These are phyloP conservation scores for Thinocorus orbignyianus DNA, from an alignment of 2,113 vertebrate species.

Conservation along the genomic window DNA sequence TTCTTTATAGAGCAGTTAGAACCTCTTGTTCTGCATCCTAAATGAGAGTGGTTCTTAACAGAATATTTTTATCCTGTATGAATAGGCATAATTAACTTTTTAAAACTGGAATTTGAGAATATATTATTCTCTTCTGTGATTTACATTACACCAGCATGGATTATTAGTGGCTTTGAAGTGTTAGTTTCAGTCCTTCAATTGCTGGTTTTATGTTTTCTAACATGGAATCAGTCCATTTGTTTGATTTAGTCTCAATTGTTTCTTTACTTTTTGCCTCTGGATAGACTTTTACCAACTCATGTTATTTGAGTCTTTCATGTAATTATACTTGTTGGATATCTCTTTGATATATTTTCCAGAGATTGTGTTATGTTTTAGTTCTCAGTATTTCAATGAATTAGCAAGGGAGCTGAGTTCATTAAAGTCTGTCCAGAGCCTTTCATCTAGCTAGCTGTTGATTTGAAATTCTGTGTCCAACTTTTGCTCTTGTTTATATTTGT, in stretches of 20 bases:
- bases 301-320: background rate
- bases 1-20: background rate
- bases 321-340: background rate
- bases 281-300: background rate
- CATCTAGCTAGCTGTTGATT: background rate
- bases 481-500: background rate
- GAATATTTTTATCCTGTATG: background rate
- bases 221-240: background rate
- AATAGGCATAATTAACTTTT: background rate
- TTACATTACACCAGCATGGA: background rate
- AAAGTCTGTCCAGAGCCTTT: background rate
- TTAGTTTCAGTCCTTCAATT: background rate
- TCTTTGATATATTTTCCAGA: background rate
- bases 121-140: background rate
- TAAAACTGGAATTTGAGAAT: background rate
- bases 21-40: background rate
- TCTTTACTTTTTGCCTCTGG: background rate
- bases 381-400: background rate
- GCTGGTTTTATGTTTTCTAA: background rate
- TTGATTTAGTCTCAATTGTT: conserved; percentile 1
- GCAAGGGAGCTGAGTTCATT: background rate
- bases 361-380: background rate
- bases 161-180: background rate
- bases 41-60: background rate
- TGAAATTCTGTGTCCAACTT: background rate